These are phyloP conservation scores for Chascanopsetta lugubris DNA, from an alignment of 2,113 vertebrate genomes.

Conservation along the genomic window DNA sequence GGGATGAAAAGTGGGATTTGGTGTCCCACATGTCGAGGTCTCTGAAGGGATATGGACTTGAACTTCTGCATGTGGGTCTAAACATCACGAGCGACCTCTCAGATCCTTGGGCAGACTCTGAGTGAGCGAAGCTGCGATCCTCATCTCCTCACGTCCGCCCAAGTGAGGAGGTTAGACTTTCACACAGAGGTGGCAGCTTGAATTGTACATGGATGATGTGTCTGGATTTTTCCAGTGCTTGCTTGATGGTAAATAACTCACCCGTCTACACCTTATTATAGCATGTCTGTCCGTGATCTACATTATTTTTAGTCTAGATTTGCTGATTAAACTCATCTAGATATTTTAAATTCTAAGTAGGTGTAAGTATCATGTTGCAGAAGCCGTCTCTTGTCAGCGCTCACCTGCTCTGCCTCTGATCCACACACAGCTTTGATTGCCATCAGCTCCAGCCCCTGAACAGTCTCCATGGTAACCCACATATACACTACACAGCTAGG, in stretches of 20 bases:
- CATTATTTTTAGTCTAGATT: neutral
- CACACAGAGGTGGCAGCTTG: conserved; percentile 52
- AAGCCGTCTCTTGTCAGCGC: conserved; percentile 18
- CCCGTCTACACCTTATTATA: conserved; percentile 33
- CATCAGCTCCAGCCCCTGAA: conserved; percentile 48
- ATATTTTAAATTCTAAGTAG: too few relatives aligned
- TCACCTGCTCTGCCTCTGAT: conserved; percentile 7
- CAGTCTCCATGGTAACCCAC: conserved; percentile 69
- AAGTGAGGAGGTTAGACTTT: conserved; percentile 47
- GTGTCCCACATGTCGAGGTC: conserved; percentile 73
- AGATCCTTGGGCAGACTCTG: conserved; percentile 32
- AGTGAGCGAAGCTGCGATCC: conserved; percentile 36
- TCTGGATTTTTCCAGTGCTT: conserved; percentile 51
- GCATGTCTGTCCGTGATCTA: conserved; percentile 2
- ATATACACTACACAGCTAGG: conserved; percentile 58
- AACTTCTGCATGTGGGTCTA: conserved; percentile 40
- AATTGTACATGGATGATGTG: conserved; percentile 46
- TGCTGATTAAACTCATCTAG: neutral
- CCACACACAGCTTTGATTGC: conserved; percentile 46
- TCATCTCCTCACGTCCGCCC: conserved; percentile 29
- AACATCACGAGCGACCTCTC: conserved; percentile 36
- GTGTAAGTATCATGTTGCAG: conserved; percentile 43
- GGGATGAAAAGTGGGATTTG: conserved; percentile 58
- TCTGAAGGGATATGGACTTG: conserved; percentile 52
- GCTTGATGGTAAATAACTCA: conserved; percentile 43